Evolutionary conservation across 1,140 invertebrate species (phyloP).

Genomic region (Platyura marginata): DNA sequence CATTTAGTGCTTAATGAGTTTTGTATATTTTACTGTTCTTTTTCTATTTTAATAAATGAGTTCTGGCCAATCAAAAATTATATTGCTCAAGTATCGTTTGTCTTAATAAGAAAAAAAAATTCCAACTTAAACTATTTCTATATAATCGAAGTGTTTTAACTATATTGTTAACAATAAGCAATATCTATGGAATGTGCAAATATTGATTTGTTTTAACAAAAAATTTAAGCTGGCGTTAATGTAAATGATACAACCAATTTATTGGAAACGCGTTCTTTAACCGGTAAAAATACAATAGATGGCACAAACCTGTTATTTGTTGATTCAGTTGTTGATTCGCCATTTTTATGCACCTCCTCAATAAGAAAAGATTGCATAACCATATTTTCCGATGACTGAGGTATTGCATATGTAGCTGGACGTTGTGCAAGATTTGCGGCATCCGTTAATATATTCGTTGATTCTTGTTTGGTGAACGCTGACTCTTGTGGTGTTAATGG

Average conservation of each 20-base stretch:
- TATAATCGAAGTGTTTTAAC: too few relatives aligned
- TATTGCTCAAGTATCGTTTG: too few relatives aligned
- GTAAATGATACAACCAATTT: conserved; percentile 76
- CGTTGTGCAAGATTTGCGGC: conserved; percentile 33
- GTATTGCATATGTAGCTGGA: conserved; percentile 36
- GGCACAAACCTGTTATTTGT: conserved; percentile 47
- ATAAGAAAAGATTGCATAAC: conserved; percentile 73
- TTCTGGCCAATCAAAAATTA: too few relatives aligned
- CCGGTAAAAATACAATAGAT: conserved; percentile 80
- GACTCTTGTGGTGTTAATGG: conserved; percentile 1
- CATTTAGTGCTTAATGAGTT: too few relatives aligned
- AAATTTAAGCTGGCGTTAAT: conserved; percentile 72
- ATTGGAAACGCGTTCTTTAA: conserved; percentile 60
- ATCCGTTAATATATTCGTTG: conserved; percentile 21
- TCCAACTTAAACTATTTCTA: too few relatives aligned
- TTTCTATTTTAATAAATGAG: too few relatives aligned
- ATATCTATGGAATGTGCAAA: too few relatives aligned
- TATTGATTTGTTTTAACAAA: too few relatives aligned
- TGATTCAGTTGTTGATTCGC: background rate
- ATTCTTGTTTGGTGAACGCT: conserved; percentile 4
- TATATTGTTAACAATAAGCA: too few relatives aligned
- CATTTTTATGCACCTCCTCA: conserved; percentile 29
- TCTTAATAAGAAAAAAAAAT: too few relatives aligned
- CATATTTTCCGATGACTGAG: conserved; percentile 26
- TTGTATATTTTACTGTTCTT: too few relatives aligned